A percentile compares a stretch with the other conserved stretches of the same genome.
These are phyloP conservation scores for Lonchura striata DNA, from an alignment of 2,113 vertebrate genomes.

Conservation along the genomic window DNA sequence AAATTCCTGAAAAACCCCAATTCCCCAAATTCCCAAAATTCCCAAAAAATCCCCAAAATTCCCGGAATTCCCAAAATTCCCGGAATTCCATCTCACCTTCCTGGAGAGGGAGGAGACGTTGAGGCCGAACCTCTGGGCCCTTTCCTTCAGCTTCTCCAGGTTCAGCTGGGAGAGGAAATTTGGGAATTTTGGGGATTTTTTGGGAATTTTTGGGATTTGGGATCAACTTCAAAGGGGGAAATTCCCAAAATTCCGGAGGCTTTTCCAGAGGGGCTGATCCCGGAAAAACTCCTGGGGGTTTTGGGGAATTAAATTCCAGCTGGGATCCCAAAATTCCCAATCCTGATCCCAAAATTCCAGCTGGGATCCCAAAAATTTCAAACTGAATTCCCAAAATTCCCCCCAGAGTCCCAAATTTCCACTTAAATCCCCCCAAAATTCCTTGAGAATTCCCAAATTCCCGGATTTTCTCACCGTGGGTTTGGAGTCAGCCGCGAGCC, in stretches of 20 bases:
- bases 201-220: not conserved
- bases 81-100: constrained; percentile 75
- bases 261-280: not conserved
- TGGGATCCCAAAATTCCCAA: too few species aligned
- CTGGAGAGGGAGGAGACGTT: constrained; percentile 90
- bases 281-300: not conserved
- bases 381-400: too few species aligned
- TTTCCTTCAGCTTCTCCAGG: constrained; percentile 88
- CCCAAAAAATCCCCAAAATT: rapidly evolving
- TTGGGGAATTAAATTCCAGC: not conserved
- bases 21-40: not conserved
- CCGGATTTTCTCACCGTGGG: not conserved
- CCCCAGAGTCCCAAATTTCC: too few species aligned
- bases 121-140: constrained; percentile 89
- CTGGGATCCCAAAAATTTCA: not conserved
- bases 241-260: rapidly evolving
- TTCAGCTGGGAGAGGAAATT: constrained; percentile 75
- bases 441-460: too few species aligned
- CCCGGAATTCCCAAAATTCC: not conserved
- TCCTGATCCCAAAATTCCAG: too few species aligned
- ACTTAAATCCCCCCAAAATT: not conserved
- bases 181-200: not conserved
- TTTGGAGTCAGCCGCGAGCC: not conserved
- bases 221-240: not conserved
- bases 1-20: too few species aligned